phyloP scores from a whole-genome alignment of 2,888 invertebrate genomes.

The Galerucella nymphaeae region DNA sequence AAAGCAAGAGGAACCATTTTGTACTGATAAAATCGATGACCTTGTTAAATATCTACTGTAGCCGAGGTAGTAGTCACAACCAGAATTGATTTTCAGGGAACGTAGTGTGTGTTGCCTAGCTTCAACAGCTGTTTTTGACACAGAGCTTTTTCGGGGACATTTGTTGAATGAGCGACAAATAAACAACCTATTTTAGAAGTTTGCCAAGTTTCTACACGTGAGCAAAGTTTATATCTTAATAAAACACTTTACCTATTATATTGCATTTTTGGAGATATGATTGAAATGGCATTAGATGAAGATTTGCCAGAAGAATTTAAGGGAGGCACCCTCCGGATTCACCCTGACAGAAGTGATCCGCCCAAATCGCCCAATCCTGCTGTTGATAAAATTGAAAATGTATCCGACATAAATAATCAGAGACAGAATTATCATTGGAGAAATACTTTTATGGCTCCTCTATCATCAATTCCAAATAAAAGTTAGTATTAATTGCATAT shows the following conservation, averaged over 20 bases:
- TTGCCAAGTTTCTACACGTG: constrained; percentile 4
- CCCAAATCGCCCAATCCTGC: constrained; percentile 39
- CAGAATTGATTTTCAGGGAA: constrained; percentile 12
- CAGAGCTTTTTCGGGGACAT: constrained; percentile 27
- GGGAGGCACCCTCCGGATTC: constrained; percentile 66
- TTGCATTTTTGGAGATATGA: constrained; percentile 44
- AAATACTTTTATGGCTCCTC: constrained; percentile 59
- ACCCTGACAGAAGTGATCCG: constrained; percentile 47
- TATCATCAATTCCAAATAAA: constrained; percentile 60
- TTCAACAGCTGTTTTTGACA: constrained; percentile 43
- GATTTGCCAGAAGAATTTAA: constrained; percentile 69
- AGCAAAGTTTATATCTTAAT: constrained; percentile 22
- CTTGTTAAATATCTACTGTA: background rate
- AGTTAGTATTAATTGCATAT: constrained; percentile 52
- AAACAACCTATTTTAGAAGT: constrained; percentile 30
- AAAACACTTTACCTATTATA: background rate
- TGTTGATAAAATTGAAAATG: constrained; percentile 48
- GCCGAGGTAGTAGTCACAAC: background rate
- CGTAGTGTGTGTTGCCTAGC: constrained; percentile 41
- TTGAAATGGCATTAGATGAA: constrained; percentile 65
- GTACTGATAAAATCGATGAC: too few relatives aligned
- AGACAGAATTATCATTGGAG: constrained; percentile 55
- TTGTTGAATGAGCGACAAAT: constrained; percentile 33
- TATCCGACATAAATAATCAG: constrained; percentile 47
- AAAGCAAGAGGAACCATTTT: too few relatives aligned